Conservation (phyloP, 2,113 vertebrate genomes). For the Boleophthalmus pectinirostris region DNA sequence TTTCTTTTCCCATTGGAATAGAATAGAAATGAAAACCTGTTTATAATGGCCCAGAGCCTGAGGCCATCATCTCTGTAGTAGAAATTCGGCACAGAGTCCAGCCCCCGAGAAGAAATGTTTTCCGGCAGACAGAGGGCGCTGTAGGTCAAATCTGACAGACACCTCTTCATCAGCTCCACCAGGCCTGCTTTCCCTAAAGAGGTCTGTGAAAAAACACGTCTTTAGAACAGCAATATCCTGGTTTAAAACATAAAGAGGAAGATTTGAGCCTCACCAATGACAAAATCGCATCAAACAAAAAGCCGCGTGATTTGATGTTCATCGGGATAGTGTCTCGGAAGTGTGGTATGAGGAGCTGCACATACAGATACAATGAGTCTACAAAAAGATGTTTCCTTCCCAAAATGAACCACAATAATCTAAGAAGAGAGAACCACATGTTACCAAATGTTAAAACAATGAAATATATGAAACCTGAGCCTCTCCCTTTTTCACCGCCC, state of each 20-base stretch:
- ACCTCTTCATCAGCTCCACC: neutral
- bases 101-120: constrained; percentile 20
- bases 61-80: constrained; percentile 34
- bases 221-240: neutral
- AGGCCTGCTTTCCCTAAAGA: neutral
- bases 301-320: constrained; percentile 6
- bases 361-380: neutral
- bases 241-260: neutral
- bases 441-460: too few species aligned
- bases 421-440: too few species aligned
- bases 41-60: constrained; percentile 29
- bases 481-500: too few species aligned
- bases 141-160: constrained; percentile 10
- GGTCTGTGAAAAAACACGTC: neutral
- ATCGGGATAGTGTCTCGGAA: constrained; percentile 26
- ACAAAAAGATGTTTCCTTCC: too few species aligned
- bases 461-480: too few species aligned
- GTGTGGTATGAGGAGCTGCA: constrained; percentile 31
- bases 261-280: neutral
- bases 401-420: too few species aligned
- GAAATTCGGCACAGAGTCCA: constrained; percentile 31
- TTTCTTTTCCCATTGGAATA: neutral
- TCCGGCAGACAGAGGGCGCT: constrained; percentile 17
- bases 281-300: constrained; percentile 7
- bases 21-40: constrained; percentile 9